Percentiles rank a stretch among this genome's conserved stretches.
Evolutionary conservation across 2,888 invertebrate species (phyloP).

Genomic region (Phengaris arion): DNA sequence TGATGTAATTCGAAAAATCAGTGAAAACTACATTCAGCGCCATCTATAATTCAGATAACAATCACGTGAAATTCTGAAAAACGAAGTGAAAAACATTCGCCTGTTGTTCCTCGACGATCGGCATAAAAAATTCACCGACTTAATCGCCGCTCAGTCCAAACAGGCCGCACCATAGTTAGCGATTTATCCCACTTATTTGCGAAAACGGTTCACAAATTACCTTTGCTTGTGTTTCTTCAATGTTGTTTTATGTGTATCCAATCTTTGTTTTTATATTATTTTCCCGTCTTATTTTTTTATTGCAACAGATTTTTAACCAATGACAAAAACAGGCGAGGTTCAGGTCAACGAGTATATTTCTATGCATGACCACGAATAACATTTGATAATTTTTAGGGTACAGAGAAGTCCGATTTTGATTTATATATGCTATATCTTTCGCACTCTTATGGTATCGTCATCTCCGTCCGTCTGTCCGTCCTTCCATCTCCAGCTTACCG

Average conservation of each 20-base stretch:
- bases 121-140: slow-evolving; percentile 70
- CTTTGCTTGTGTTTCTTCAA: slow-evolving; percentile 21
- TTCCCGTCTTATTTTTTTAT: no score
- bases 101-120: slow-evolving; percentile 69
- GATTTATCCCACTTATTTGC: slow-evolving; percentile 52
- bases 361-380: no score
- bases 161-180: slow-evolving; percentile 64
- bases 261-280: no score
- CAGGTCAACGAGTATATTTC: no score
- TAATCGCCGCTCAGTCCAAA: slow-evolving; percentile 68
- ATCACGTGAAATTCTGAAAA: slow-evolving; percentile 73
- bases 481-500: no score
- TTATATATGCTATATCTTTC: no score
- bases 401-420: no score
- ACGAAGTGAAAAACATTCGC: slow-evolving; percentile 65
- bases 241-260: not conserved
- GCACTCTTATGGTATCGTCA: no score
- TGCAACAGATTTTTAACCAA: no score
- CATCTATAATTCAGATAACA: slow-evolving; percentile 73
- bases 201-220: slow-evolving; percentile 39
- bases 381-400: no score
- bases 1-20: slow-evolving; percentile 75
- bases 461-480: no score
- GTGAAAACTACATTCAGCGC: slow-evolving; percentile 58
- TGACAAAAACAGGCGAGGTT: no score